Percentiles rank a stretch among this genome's conserved stretches.
phyloP scores from a whole-genome alignment of 2,888 invertebrate species.

The Amphipyra berbera region DNA sequence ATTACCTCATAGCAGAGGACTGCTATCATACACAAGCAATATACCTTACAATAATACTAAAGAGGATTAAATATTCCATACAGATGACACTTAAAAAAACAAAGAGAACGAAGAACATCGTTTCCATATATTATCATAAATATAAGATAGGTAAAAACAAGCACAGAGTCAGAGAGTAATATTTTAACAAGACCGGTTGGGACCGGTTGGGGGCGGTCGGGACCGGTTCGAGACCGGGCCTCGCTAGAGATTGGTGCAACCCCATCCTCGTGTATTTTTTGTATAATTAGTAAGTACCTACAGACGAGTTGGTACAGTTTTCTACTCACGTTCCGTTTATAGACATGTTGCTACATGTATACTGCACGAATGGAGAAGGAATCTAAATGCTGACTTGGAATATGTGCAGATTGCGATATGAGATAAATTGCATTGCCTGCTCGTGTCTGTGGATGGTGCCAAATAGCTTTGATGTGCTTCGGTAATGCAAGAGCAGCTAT shows the following conservation, averaged over 20 bases:
- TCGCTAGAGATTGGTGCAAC: slow-evolving; percentile 71
- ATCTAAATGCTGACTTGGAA: slow-evolving; percentile 34
- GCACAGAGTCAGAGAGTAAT: slow-evolving; percentile 65
- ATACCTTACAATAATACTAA: slow-evolving; percentile 27
- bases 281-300: slow-evolving; percentile 56
- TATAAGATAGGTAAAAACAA: slow-evolving; percentile 71
- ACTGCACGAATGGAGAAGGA: slow-evolving; percentile 22
- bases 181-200: slow-evolving; percentile 67
- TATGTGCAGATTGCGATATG: slow-evolving; percentile 32
- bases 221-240: slow-evolving; percentile 65
- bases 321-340: slow-evolving; percentile 45
- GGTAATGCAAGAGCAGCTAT: slow-evolving; percentile 23
- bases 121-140: slow-evolving; percentile 77
- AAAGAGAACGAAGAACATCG: slow-evolving; percentile 65
- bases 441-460: slow-evolving; percentile 36
- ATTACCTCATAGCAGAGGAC: slow-evolving; percentile 7
- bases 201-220: slow-evolving; percentile 68
- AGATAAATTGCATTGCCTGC: slow-evolving; percentile 28
- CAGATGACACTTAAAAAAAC: slow-evolving; percentile 67
- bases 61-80: slow-evolving; percentile 62
- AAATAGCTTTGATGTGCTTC: slow-evolving; percentile 40
- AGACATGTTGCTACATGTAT: slow-evolving; percentile 28
- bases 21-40: slow-evolving; percentile 12
- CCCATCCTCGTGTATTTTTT: slow-evolving; percentile 67
- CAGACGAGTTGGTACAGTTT: slow-evolving; percentile 58